Evolutionary conservation across 2,113 vertebrate species (phyloP).

Genomic region (Periophthalmus modestus): DNA sequence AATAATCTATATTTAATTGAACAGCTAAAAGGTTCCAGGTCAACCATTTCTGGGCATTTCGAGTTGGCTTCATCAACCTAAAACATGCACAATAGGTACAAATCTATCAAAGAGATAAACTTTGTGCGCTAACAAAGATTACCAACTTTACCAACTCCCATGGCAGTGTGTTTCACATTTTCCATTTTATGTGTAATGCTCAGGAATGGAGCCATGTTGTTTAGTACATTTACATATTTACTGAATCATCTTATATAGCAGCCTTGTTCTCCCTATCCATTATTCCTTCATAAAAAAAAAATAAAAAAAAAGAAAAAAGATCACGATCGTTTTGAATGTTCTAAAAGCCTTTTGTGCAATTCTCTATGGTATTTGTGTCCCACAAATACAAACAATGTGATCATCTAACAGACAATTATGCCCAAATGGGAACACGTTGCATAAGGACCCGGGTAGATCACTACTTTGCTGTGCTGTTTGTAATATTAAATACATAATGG

Average conservation of each 20-base stretch:
- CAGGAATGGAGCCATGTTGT: too few relatives aligned
- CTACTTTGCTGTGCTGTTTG: constrained; percentile 3
- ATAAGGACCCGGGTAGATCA: background rate
- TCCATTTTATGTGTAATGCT: too few relatives aligned
- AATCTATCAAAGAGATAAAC: too few relatives aligned
- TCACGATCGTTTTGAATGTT: background rate
- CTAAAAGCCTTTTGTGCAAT: constrained; percentile 3
- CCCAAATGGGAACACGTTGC: background rate
- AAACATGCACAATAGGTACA: too few relatives aligned
- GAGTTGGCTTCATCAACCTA: too few relatives aligned
- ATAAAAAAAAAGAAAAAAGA: background rate
- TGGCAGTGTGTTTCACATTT: too few relatives aligned
- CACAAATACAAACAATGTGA: background rate
- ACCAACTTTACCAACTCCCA: too few relatives aligned
- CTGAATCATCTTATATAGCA: background rate
- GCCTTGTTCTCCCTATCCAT: background rate
- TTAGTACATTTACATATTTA: too few relatives aligned
- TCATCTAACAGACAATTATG: background rate
- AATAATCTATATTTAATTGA: too few relatives aligned
- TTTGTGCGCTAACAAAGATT: too few relatives aligned
- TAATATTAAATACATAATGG: background rate
- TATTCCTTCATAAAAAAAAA: background rate
- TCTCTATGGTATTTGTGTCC: background rate
- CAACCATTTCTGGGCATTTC: too few relatives aligned
- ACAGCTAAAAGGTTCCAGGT: too few relatives aligned